Evolutionary conservation across 2,797 vertebrate species (phyloP).

Genomic region (Remorina albescens): DNA sequence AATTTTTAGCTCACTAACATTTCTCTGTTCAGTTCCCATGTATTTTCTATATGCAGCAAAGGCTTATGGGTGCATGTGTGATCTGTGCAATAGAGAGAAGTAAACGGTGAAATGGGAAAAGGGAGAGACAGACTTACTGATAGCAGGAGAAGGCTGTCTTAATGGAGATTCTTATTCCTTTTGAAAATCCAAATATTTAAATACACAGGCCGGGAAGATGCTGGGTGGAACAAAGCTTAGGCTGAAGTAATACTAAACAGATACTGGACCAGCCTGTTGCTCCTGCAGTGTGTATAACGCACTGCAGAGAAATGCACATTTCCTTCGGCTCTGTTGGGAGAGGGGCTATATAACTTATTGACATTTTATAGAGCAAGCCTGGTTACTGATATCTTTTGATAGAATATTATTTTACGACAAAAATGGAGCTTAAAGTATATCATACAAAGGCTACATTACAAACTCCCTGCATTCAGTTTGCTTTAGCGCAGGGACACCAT

Average conservation of each 20-base stretch:
- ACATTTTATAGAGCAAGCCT: constrained; percentile 20
- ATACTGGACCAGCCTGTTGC: not conserved
- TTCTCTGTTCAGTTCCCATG: constrained; percentile 42
- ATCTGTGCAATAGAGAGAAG: constrained; percentile 23
- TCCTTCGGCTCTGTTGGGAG: constrained; percentile 2
- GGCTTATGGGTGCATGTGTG: constrained; percentile 23
- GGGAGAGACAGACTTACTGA: not conserved
- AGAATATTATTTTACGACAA: not conserved
- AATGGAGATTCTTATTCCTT: constrained; percentile 6
- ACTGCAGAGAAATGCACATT: not conserved
- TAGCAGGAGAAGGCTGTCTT: not conserved
- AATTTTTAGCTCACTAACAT: constrained; percentile 28
- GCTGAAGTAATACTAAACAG: not conserved
- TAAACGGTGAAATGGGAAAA: constrained; percentile 35
- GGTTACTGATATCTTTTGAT: constrained; percentile 5
- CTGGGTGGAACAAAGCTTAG: not conserved
- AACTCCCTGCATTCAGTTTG: not conserved
- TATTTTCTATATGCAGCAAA: constrained; percentile 17
- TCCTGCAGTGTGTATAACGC: not conserved
- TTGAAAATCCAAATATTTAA: constrained; percentile 24
- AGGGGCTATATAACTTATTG: not conserved
- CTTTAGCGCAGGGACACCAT: not conserved
- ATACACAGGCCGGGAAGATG: not conserved
- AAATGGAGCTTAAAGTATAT: constrained; percentile 3
- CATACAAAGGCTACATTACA: not conserved